Conservation (phyloP, 64 coral and sea anemone species). For the Acropora yongei region DNA sequence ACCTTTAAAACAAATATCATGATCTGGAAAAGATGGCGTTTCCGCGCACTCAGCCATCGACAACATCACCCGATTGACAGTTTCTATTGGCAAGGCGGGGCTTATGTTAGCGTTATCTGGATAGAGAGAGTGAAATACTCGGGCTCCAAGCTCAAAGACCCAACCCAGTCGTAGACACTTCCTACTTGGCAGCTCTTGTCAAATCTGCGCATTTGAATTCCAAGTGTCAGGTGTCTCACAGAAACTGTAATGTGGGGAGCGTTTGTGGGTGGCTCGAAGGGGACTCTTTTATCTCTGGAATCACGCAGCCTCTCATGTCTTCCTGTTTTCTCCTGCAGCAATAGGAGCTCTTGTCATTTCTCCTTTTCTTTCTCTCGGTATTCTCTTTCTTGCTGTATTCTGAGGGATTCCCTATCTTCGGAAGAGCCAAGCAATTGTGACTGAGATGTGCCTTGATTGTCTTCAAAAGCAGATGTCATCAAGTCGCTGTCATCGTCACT, state of each 20-base stretch:
- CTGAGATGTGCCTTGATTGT: neutral
- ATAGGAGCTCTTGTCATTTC: too few species aligned
- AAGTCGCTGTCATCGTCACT: constrained; percentile 4
- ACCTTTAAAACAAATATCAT: constrained; percentile 49
- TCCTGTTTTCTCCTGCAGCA: neutral
- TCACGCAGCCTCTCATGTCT: constrained; percentile 24
- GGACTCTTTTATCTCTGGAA: neutral
- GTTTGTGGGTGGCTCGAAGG: neutral
- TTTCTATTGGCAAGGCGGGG: constrained; percentile 36
- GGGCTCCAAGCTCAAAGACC: constrained; percentile 27
- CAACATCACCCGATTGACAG: constrained; percentile 18
- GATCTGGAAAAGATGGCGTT: constrained; percentile 43
- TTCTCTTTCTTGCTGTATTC: too few species aligned
- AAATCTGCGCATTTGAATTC: constrained; percentile 11
- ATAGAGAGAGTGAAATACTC: constrained; percentile 2
- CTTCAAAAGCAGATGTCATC: neutral
- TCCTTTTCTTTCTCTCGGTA: too few species aligned
- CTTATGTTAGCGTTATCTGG: neutral
- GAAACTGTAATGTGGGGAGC: constrained; percentile 31
- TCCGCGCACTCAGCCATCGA: constrained; percentile 44
- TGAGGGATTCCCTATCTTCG: too few species aligned
- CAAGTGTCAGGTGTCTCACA: constrained; percentile 29
- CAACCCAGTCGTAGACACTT: constrained; percentile 55
- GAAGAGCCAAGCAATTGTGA: too few species aligned
- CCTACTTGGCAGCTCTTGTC: neutral